Conservation (phyloP, 1,140 invertebrate genomes). For the Drosophila saltans region DNA sequence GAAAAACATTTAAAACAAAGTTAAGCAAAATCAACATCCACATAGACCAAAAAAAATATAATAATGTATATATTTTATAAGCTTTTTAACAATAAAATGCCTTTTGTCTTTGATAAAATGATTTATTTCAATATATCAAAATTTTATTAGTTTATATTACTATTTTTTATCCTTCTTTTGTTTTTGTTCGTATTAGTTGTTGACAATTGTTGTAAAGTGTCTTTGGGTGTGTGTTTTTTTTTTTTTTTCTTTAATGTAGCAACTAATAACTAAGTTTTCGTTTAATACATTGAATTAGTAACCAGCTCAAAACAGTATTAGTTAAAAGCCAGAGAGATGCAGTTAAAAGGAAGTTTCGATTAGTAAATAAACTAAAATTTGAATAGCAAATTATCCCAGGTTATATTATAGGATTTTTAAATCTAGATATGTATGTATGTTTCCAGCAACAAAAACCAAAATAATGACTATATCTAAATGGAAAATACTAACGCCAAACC, state of each 20-base stretch:
- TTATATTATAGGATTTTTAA: constrained; percentile 3
- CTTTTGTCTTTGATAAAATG: constrained; percentile 8
- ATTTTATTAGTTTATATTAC: neutral
- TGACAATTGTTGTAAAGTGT: constrained; percentile 47
- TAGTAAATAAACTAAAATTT: constrained; percentile 30
- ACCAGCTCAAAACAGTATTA: constrained; percentile 41
- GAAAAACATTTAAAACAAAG: constrained; percentile 1
- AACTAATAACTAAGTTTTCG: constrained; percentile 40
- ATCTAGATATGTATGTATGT: neutral
- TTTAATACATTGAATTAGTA: constrained; percentile 51
- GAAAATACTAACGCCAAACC: neutral
- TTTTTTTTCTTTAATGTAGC: constrained; percentile 15
- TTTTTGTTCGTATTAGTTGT: constrained; percentile 32
- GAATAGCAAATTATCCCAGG: constrained; percentile 11
- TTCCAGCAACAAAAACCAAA: neutral
- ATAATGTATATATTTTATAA: neutral
- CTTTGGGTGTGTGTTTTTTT: neutral
- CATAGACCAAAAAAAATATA: neutral
- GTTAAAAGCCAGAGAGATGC: constrained; percentile 18
- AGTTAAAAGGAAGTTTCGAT: neutral
- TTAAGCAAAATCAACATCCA: neutral
- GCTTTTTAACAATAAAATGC: constrained; percentile 14
- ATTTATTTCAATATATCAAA: constrained; percentile 14
- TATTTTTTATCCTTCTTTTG: neutral
- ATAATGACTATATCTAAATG: neutral